Conservation (phyloP, 2,888 invertebrate genomes). For the Morpho achilles region DNA sequence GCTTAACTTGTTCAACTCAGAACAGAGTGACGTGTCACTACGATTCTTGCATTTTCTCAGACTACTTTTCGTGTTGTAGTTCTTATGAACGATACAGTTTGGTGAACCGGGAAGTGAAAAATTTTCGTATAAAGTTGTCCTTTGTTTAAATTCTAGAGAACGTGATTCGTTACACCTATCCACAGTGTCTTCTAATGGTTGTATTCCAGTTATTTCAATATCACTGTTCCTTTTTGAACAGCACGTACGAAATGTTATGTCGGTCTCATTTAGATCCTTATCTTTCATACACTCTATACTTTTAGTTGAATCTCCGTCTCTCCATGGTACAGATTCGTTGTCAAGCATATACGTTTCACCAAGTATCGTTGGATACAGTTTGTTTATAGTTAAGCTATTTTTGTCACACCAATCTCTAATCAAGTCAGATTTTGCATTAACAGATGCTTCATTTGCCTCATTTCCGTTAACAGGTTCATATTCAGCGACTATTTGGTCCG, state of each 20-base stretch:
- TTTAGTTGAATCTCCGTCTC: slow-evolving; percentile 20
- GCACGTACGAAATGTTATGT: slow-evolving; percentile 57
- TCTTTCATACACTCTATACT: slow-evolving; percentile 2
- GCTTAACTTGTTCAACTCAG: slow-evolving; percentile 14
- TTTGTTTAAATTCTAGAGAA: slow-evolving; percentile 29
- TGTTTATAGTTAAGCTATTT: slow-evolving; percentile 59
- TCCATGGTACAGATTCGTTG: slow-evolving; percentile 45
- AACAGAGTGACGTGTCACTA: slow-evolving; percentile 1
- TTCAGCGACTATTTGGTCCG: slow-evolving; percentile 80
- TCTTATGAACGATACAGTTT: slow-evolving; percentile 54
- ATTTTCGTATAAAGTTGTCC: slow-evolving; percentile 60
- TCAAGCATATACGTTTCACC: slow-evolving; percentile 59
- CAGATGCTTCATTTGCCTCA: slow-evolving; percentile 39
- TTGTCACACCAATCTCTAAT: slow-evolving; percentile 69
- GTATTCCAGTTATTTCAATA: slow-evolving; percentile 57
- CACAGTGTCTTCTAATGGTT: slow-evolving; percentile 44
- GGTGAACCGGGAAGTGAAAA: slow-evolving; percentile 69
- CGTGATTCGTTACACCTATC: slow-evolving; percentile 33
- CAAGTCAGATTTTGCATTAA: slow-evolving; percentile 57
- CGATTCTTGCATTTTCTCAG: slow-evolving; percentile 39
- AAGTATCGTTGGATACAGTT: slow-evolving; percentile 66
- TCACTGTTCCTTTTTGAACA: slow-evolving; percentile 41
- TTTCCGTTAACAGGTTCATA: slow-evolving; percentile 65
- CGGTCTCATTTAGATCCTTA: slow-evolving; percentile 37
- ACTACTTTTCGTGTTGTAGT: slow-evolving; percentile 59